phyloP scores from a whole-genome alignment of 2,113 vertebrate species.

The Chamaea fasciata region DNA sequence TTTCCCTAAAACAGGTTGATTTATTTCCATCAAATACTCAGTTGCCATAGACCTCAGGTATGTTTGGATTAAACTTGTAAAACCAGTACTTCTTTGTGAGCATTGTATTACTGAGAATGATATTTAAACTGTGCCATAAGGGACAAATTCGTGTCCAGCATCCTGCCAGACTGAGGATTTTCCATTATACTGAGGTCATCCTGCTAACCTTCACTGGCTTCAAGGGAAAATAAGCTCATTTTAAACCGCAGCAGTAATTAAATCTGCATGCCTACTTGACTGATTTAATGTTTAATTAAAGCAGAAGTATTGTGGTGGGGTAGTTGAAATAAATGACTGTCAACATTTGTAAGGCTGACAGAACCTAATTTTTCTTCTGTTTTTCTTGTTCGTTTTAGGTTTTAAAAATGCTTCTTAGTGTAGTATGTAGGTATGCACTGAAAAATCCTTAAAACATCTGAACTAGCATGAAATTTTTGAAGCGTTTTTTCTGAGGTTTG shows the following conservation, averaged over 20 bases:
- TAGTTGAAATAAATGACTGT: not conserved
- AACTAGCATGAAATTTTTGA: not conserved
- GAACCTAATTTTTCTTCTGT: not conserved
- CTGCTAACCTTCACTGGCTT: constrained; percentile 19
- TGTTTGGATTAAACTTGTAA: not conserved
- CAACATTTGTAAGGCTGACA: not conserved
- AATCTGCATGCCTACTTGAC: constrained; percentile 19
- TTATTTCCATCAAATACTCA: not conserved
- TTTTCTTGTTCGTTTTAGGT: not conserved
- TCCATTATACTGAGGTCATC: not conserved
- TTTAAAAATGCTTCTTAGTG: not conserved
- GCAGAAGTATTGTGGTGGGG: not conserved
- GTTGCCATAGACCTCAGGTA: not conserved
- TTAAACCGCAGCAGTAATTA: not conserved
- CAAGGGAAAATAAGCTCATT: constrained; percentile 28
- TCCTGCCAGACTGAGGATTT: constrained; percentile 7
- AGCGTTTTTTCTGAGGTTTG: not conserved
- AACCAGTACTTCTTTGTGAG: not conserved
- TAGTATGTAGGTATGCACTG: not conserved
- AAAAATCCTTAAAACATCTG: not conserved
- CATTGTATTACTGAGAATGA: not conserved
- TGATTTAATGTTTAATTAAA: constrained; percentile 32
- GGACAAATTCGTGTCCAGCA: not conserved
- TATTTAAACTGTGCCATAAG: not conserved
- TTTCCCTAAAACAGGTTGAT: not conserved